Percentiles rank a stretch among this genome's conserved stretches.
phyloP scores from a whole-genome alignment of 1,140 invertebrate genomes.

The Psix sp. region DNA sequence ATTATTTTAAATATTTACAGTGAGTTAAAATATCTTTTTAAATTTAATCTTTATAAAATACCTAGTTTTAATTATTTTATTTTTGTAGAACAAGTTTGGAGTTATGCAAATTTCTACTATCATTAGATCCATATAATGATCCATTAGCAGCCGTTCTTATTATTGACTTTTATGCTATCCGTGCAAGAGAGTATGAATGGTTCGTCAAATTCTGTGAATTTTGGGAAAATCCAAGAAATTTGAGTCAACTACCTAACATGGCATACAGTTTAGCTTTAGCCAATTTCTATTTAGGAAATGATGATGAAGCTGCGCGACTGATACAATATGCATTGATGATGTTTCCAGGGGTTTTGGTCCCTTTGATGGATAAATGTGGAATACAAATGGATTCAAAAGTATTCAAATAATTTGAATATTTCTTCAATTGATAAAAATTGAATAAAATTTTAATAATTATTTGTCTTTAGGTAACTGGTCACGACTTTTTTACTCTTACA shows the following conservation, averaged over 20 bases:
- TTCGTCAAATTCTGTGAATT: conserved; percentile 83
- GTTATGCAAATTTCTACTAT: conserved; percentile 85
- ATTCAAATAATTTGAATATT: neutral
- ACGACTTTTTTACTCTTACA: conserved; percentile 68
- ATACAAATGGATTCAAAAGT: conserved; percentile 83
- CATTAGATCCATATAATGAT: conserved; percentile 89
- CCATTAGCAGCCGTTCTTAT: conserved; percentile 88
- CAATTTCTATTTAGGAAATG: conserved; percentile 79
- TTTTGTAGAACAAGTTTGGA: conserved; percentile 85
- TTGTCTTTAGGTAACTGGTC: conserved; percentile 61
- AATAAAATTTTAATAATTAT: conserved; percentile 7
- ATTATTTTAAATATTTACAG: too few relatives aligned
- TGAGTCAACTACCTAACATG: conserved; percentile 91
- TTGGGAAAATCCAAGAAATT: conserved; percentile 83
- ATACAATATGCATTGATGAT: conserved; percentile 88
- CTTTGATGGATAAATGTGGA: conserved; percentile 87
- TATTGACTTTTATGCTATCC: conserved; percentile 92
- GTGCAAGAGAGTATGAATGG: conserved; percentile 90
- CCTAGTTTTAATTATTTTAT: conserved; percentile 17
- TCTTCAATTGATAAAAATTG: neutral
- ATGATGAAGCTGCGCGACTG: conserved; percentile 79
- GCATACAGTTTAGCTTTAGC: conserved; percentile 90
- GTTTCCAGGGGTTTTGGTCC: conserved; percentile 87
- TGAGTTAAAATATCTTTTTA: too few relatives aligned
- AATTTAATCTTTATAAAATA: too few relatives aligned